A percentile compares a stretch with the other conserved stretches of the same genome.
These are phyloP conservation scores for Todiramphus saurophagus DNA, from an alignment of 2,113 vertebrate genomes.

Conservation along the genomic window DNA sequence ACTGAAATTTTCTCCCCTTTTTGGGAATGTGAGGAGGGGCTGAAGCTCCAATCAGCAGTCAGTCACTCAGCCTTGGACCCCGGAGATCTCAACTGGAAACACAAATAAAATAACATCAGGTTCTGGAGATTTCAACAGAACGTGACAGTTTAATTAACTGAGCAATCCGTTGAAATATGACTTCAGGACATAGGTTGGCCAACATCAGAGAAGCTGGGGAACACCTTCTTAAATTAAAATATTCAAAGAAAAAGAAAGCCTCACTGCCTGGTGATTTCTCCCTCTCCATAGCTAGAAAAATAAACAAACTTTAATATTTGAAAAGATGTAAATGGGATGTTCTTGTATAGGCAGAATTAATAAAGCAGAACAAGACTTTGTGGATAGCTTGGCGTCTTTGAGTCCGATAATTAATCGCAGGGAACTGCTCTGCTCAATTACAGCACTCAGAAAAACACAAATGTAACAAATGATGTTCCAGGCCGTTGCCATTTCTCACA, in stretches of 20 bases:
- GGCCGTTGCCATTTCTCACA: not conserved
- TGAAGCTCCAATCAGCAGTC: not conserved
- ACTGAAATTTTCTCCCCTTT: not conserved
- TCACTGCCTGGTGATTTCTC: not conserved
- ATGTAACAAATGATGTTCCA: not conserved
- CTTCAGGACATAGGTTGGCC: constrained; percentile 22
- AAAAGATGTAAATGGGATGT: not conserved
- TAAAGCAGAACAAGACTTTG: not conserved
- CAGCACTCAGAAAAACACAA: not conserved
- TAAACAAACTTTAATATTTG: not conserved
- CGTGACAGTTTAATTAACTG: not conserved
- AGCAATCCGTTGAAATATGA: not conserved
- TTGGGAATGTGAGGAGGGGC: not conserved
- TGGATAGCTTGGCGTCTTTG: not conserved
- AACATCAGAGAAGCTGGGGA: not conserved
- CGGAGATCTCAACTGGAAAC: not conserved
- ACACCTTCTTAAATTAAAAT: not conserved
- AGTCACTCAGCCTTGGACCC: not conserved
- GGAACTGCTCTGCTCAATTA: not conserved
- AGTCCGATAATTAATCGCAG: not conserved
- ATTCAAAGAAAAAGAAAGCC: not conserved
- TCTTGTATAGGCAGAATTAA: not conserved
- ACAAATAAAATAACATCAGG: not conserved
- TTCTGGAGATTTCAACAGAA: constrained; percentile 6
- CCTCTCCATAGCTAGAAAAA: not conserved